phyloP scores from a whole-genome alignment of 2,113 vertebrate species.

The Labeo rohita region DNA sequence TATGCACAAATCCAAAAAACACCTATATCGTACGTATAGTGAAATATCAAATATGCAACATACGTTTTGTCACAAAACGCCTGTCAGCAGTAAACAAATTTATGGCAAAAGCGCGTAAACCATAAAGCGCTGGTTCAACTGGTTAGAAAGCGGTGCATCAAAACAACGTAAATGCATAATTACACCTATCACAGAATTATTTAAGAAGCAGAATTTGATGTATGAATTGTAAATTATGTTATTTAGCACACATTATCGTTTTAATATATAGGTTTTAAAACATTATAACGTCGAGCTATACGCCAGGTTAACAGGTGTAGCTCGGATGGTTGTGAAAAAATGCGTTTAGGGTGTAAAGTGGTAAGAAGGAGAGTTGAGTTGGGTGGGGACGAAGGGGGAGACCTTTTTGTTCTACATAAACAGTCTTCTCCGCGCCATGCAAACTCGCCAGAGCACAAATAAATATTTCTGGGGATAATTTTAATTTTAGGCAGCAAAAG shows the following conservation, averaged over 20 bases:
- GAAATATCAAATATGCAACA: not conserved
- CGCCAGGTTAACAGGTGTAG: not conserved
- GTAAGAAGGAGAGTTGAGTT: not conserved
- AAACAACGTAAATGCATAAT: not conserved
- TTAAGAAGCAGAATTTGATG: not conserved
- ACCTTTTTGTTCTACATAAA: constrained; percentile 23
- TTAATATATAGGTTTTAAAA: not conserved
- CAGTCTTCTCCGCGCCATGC: not conserved
- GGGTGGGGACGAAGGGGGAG: constrained; percentile 18
- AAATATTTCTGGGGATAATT: not conserved
- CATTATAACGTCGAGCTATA: not conserved
- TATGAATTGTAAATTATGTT: not conserved
- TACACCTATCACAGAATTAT: not conserved
- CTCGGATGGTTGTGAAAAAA: not conserved
- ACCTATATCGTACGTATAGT: too few relatives aligned
- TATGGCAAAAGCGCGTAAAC: not conserved
- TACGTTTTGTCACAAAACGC: not conserved
- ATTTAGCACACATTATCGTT: not conserved
- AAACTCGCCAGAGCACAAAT: not conserved
- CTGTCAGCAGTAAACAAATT: not conserved
- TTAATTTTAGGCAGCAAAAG: not conserved
- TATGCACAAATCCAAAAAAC: not conserved
- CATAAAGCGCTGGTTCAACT: not conserved
- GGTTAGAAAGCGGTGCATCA: not conserved
- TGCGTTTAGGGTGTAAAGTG: not conserved